Conservation (phyloP, 2,888 invertebrate species). For the Drosophila recens region DNA sequence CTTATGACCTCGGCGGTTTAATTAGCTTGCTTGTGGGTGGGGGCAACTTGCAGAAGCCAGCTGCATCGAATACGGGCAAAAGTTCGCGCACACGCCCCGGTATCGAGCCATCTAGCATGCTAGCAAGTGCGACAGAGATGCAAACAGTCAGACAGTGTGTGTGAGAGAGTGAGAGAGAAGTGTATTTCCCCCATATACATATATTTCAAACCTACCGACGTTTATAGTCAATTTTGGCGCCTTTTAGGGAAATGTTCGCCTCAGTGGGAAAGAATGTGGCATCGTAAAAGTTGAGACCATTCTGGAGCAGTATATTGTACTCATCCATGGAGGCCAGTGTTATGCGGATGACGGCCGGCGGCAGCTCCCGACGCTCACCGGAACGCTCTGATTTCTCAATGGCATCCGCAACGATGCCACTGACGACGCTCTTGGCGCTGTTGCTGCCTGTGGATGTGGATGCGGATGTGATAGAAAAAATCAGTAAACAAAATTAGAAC, state of each 20-base stretch:
- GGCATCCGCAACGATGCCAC: conserved; percentile 63
- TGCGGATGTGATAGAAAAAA: not conserved
- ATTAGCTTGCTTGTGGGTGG: conserved; percentile 92
- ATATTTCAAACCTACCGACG: conserved; percentile 79
- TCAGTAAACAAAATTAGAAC: not conserved
- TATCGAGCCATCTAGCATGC: conserved; percentile 89
- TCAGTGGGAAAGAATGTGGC: conserved; percentile 95
- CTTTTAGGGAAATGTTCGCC: conserved; percentile 89
- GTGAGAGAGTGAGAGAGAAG: too few relatives aligned
- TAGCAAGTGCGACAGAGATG: conserved; percentile 61
- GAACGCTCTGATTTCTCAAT: conserved; percentile 71
- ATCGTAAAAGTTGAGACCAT: conserved; percentile 94
- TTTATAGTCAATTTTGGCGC: conserved; percentile 87
- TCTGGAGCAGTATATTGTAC: conserved; percentile 91
- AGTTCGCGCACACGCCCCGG: conserved; percentile 90
- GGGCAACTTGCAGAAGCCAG: conserved; percentile 93
- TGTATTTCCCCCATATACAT: too few relatives aligned
- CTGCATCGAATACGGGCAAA: conserved; percentile 93
- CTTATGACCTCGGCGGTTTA: conserved; percentile 87
- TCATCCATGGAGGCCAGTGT: conserved; percentile 92
- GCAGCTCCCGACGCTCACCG: conserved; percentile 86
- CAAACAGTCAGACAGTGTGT: not conserved
- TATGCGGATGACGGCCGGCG: conserved; percentile 89
- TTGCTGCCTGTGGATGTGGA: conserved; percentile 21
- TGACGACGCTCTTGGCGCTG: conserved; percentile 44